phyloP scores from a whole-genome alignment of 2,797 vertebrate genomes.

The Micropoecilia bifurca region DNA sequence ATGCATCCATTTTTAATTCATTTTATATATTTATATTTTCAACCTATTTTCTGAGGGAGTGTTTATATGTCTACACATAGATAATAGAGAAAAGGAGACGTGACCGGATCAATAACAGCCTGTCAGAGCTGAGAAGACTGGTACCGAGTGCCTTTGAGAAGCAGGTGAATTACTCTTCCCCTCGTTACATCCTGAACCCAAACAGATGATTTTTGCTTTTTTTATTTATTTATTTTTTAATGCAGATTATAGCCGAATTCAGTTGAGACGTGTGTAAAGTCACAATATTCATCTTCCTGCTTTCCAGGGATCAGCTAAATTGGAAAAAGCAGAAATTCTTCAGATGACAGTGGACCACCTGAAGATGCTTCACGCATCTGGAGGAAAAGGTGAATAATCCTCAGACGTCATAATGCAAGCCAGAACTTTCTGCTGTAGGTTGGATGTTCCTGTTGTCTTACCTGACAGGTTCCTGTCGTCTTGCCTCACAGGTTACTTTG shows the following conservation, averaged over 20 bases:
- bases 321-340: conserved; percentile 97
- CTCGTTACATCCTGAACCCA: background rate
- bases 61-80: conserved; percentile 63
- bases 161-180: conserved; percentile 83
- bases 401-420: background rate
- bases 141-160: conserved; percentile 98
- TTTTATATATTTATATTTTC: background rate
- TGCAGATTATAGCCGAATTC: background rate
- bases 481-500: conserved; percentile 87
- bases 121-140: conserved; percentile 92
- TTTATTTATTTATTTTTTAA: background rate
- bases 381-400: conserved; percentile 89
- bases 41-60: background rate
- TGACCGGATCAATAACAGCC: conserved; percentile 96
- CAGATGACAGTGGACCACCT: conserved; percentile 99
- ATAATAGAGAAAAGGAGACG: conserved; percentile 97
- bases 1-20: no score
- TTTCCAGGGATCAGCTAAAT: conserved; percentile 91
- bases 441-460: background rate
- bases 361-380: conserved; percentile 96
- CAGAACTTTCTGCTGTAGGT: background rate
- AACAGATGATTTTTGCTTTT: no score
- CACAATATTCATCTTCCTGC: background rate
- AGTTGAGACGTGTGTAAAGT: background rate
- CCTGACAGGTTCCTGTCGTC: background rate